Conservation (phyloP, 2,888 invertebrate genomes). For the Sepiola atlantica region DNA sequence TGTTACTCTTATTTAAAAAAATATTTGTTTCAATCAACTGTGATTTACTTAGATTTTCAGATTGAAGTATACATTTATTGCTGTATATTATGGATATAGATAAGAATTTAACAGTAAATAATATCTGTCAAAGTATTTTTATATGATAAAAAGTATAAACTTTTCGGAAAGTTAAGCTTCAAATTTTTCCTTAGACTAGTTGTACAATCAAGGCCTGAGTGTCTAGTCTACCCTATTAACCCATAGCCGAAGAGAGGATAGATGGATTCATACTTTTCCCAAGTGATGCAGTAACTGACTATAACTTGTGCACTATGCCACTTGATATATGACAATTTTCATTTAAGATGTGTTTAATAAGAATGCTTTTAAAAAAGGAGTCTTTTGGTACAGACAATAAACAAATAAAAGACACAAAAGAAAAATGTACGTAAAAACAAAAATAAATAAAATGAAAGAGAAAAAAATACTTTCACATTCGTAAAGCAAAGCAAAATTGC, state of each 20-base stretch:
- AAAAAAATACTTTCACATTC: not conserved
- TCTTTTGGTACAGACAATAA: not conserved
- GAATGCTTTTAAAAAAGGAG: not conserved
- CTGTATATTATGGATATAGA: not conserved
- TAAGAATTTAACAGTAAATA: not conserved
- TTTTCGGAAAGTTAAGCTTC: not conserved
- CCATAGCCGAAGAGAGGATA: too few relatives aligned
- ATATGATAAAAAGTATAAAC: not conserved
- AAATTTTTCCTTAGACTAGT: too few relatives aligned
- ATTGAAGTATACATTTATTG: not conserved
- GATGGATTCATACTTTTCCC: too few relatives aligned
- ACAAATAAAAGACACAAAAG: not conserved
- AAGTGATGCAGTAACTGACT: too few relatives aligned
- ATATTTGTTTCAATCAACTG: too few relatives aligned
- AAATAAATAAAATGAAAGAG: not conserved
- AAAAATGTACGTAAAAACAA: not conserved
- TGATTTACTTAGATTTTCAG: too few relatives aligned
- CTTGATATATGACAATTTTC: too few relatives aligned
- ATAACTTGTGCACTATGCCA: too few relatives aligned
- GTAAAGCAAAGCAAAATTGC: slow-evolving; percentile 6
- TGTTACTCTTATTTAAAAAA: too few relatives aligned
- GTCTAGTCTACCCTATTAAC: too few relatives aligned
- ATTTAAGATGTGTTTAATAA: not conserved
- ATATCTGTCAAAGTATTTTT: not conserved
- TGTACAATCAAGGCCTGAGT: too few relatives aligned